phyloP scores from a whole-genome alignment of 2,113 vertebrate genomes.

The Ammodytes marinus region DNA sequence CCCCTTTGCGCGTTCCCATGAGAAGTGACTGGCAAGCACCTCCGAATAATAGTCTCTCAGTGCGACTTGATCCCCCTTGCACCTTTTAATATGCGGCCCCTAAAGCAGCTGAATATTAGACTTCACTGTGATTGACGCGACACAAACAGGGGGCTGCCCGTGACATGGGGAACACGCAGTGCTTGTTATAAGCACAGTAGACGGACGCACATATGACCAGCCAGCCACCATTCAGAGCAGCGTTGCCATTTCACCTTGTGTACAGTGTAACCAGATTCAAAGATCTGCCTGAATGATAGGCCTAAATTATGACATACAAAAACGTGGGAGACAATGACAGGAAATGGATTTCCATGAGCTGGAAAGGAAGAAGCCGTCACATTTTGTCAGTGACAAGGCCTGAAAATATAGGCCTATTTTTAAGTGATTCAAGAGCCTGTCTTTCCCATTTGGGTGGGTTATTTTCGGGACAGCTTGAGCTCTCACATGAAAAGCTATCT shows the following conservation, averaged over 20 bases:
- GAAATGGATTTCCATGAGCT: slow-evolving; percentile 58
- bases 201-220: slow-evolving; percentile 62
- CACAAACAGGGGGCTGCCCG: slow-evolving; percentile 34
- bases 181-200: slow-evolving; percentile 39
- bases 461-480: slow-evolving; percentile 69
- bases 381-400: slow-evolving; percentile 60
- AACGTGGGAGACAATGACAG: slow-evolving; percentile 63
- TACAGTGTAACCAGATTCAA: slow-evolving; percentile 55
- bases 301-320: slow-evolving; percentile 34
- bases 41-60: slow-evolving; percentile 62
- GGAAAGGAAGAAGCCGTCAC: slow-evolving; percentile 60
- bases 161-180: slow-evolving; percentile 58
- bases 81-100: slow-evolving; percentile 33
- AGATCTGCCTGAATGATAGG: slow-evolving; percentile 57
- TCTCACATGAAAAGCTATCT: slow-evolving; percentile 68
- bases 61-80: slow-evolving; percentile 40
- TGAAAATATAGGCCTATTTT: slow-evolving; percentile 61
- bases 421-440: slow-evolving; percentile 54
- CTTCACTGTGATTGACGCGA: slow-evolving; percentile 51
- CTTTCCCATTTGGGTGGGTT: slow-evolving; percentile 70
- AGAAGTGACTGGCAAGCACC: slow-evolving; percentile 70
- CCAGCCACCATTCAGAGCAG: slow-evolving; percentile 49
- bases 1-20: slow-evolving; percentile 60
- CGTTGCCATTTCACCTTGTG: slow-evolving; percentile 55
- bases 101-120: slow-evolving; percentile 48